Evolutionary conservation across 2,797 vertebrate species (phyloP).

Genomic region (Microhierax caerulescens): DNA sequence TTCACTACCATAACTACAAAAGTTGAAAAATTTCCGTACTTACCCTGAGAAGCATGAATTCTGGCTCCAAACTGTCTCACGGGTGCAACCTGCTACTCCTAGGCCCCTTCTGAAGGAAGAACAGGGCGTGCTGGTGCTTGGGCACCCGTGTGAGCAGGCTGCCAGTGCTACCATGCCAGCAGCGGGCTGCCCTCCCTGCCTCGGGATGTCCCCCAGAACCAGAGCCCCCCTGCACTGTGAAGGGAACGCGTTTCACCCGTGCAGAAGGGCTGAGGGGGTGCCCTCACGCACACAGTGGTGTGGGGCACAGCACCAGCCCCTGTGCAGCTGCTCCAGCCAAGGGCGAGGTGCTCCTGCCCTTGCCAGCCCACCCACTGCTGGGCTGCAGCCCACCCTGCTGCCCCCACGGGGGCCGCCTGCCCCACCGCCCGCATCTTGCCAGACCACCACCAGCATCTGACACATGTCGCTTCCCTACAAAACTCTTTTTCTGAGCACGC

Average conservation of each 20-base stretch:
- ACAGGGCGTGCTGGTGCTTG: accelerated
- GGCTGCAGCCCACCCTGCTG: not conserved
- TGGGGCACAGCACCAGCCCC: not conserved
- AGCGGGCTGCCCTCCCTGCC: no score
- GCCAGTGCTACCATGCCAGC: not conserved
- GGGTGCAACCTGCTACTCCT: not conserved
- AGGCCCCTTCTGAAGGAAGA: not conserved
- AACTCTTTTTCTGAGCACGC: not conserved
- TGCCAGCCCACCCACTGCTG: accelerated
- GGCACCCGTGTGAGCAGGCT: accelerated
- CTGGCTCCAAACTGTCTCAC: not conserved
- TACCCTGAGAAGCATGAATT: not conserved
- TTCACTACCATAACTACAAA: not conserved
- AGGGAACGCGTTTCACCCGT: not conserved
- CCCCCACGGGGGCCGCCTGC: accelerated
- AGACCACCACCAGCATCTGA: accelerated
- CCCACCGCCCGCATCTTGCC: accelerated
- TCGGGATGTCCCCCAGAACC: not conserved
- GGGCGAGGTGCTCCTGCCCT: accelerated
- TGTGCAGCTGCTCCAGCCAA: accelerated
- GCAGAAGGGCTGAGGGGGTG: accelerated
- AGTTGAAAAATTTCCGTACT: not conserved
- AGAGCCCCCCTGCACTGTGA: accelerated
- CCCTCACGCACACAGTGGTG: accelerated
- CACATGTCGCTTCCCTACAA: accelerated